Evolutionary conservation across 2,888 invertebrate species (phyloP).

Genomic region (Lepetodrilus schrolli): DNA sequence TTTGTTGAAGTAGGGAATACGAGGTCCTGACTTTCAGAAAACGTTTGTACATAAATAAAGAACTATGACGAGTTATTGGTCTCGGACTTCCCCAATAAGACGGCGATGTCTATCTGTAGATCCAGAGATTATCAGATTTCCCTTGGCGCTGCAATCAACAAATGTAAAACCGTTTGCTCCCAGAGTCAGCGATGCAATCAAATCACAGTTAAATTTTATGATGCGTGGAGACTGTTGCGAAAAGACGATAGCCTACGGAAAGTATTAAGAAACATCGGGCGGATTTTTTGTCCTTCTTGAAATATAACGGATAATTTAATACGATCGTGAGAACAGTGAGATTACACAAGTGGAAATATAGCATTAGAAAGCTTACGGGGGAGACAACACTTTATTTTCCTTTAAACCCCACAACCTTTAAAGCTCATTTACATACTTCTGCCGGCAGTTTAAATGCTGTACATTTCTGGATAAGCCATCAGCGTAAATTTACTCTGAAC

Average conservation of each 20-base stretch:
- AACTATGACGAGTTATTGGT: too few relatives aligned
- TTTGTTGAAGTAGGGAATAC: too few relatives aligned
- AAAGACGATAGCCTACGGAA: neutral
- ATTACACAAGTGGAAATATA: neutral
- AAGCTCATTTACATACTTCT: too few relatives aligned
- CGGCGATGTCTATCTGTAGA: neutral
- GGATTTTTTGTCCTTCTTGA: neutral
- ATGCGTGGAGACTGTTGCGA: neutral
- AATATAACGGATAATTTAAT: neutral
- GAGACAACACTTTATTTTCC: neutral
- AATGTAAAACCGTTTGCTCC: neutral
- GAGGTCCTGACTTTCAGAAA: too few relatives aligned
- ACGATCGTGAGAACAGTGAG: neutral
- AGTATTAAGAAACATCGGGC: neutral
- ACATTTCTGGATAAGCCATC: too few relatives aligned
- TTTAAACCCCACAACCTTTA: too few relatives aligned
- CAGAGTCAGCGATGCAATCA: neutral
- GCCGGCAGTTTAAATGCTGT: too few relatives aligned
- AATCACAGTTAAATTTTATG: neutral
- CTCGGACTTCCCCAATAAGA: too few relatives aligned
- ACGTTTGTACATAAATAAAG: too few relatives aligned
- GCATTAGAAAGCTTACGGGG: neutral
- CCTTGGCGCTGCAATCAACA: neutral
- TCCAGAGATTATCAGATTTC: neutral
- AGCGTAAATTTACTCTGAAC: too few relatives aligned